Evolutionary conservation across 2,113 vertebrate species (phyloP).

Genomic region (Vicugna pacos): DNA sequence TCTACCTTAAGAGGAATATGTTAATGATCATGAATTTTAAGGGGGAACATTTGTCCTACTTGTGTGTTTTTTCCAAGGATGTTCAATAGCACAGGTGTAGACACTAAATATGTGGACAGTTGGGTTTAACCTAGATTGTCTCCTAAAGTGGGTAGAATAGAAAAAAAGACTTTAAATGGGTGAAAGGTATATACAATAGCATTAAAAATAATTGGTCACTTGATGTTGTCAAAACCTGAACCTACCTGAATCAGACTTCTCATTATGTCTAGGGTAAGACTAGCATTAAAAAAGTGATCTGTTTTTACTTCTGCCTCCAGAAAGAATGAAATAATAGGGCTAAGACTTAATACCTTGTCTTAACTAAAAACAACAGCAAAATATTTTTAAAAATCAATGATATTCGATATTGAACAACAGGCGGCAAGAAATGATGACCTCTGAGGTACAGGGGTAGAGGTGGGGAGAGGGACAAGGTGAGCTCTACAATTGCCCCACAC

Average conservation of each 20-base stretch:
- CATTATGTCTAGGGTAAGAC: background rate
- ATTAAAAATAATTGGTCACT: conserved; percentile 2
- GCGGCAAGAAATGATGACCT: background rate
- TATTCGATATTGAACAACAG: background rate
- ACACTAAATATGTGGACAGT: background rate
- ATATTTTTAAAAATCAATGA: background rate
- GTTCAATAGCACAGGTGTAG: background rate
- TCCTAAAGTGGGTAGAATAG: background rate
- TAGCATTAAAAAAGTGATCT: background rate
- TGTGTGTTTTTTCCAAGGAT: background rate
- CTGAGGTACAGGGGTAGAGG: background rate
- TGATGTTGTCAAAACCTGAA: background rate
- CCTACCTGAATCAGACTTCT: background rate
- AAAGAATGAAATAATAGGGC: background rate
- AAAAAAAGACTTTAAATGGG: background rate
- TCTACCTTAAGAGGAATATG: background rate
- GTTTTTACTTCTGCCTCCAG: background rate
- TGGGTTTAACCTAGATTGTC: background rate
- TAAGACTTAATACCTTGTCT: background rate
- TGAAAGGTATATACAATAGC: background rate
- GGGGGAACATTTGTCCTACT: background rate
- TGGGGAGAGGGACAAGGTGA: background rate
- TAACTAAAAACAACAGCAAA: background rate
- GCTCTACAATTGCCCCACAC: background rate
- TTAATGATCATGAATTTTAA: background rate